Base-by-base conservation (phyloP, 2,888 invertebrate genomes). In the Xanthia togata region DNA sequence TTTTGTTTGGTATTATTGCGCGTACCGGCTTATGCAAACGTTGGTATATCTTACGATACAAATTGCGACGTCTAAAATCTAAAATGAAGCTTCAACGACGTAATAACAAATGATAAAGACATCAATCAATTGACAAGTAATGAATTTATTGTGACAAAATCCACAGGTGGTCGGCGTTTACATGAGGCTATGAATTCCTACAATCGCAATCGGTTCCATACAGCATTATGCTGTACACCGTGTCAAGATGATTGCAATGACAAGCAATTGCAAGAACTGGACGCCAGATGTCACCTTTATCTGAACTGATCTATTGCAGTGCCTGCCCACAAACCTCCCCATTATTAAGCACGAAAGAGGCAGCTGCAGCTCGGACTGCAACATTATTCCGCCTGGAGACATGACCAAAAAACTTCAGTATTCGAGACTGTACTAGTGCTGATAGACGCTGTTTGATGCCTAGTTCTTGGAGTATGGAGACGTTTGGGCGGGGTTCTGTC, bases 51-150 rank as follows among this genome's bases (percentile, higher is more conserved):
- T 72, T 35, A 81, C 81, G 50, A 53, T 64, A n/a, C 26, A 64
- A 81, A 80, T 50, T 26, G 64, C 57, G 17, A 44, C 74, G 64
- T 20, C 41, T 59, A 53, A 69, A 78, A 50, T 20, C 41, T 59
- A 53, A 69, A 78, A 50, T 81, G 41, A 65, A 35, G 57, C 57
- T 59, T 26, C n/a, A 41, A 38, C 53, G 55, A 80, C 73, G 57
- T 81, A 59, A 59, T 73, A 59, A 64, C 73, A 81, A 72, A 23
- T 44, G 57, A 73, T 73, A 81, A 53, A 59, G 26, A 53, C 64
- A 53, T 17, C n/a, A n/a, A 41, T 55, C 44, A 44, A 78, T 67
- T 68, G 38, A 72, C 73, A 41, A 80, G 31, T 57, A 50, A 38
- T 31, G 31, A 80, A 38, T 70, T 44, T 38, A 23, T 47, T 70